Evolutionary conservation across 2,113 vertebrate species (phyloP).

Genomic region (Tragelaphus imberbis): DNA sequence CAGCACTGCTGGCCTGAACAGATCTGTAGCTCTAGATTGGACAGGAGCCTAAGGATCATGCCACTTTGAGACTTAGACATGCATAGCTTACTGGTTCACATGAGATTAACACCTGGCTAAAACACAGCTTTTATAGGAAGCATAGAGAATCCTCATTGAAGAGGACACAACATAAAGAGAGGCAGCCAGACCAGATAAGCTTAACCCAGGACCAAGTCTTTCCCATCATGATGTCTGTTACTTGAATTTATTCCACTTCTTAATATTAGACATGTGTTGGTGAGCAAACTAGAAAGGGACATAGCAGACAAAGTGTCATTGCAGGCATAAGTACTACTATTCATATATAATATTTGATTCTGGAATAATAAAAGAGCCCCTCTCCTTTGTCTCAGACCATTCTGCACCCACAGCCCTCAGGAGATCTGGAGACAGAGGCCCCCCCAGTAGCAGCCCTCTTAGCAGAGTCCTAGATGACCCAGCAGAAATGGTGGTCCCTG

Average conservation of each 20-base stretch:
- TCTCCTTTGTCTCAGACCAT: neutral
- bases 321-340: rapidly evolving
- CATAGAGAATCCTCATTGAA: neutral
- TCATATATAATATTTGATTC: neutral
- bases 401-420: too few species aligned
- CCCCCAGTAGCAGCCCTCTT: neutral
- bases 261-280: too few species aligned
- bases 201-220: neutral
- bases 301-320: neutral
- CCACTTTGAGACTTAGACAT: neutral
- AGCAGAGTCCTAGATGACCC: rapidly evolving
- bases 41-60: neutral
- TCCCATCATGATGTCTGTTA: neutral
- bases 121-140: neutral
- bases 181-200: neutral
- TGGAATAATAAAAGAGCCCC: neutral
- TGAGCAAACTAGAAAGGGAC: neutral
- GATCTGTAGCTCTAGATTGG: neutral
- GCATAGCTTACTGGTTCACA: neutral
- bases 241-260: neutral
- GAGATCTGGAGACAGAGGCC: neutral
- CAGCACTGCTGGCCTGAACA: neutral
- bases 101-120: neutral
- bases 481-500: neutral
- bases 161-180: neutral